Percentiles rank a stretch among this genome's conserved stretches.
Evolutionary conservation across 92 coral and sea anemone species (phyloP).

Genomic region (Zoanthus sansibaricus): DNA sequence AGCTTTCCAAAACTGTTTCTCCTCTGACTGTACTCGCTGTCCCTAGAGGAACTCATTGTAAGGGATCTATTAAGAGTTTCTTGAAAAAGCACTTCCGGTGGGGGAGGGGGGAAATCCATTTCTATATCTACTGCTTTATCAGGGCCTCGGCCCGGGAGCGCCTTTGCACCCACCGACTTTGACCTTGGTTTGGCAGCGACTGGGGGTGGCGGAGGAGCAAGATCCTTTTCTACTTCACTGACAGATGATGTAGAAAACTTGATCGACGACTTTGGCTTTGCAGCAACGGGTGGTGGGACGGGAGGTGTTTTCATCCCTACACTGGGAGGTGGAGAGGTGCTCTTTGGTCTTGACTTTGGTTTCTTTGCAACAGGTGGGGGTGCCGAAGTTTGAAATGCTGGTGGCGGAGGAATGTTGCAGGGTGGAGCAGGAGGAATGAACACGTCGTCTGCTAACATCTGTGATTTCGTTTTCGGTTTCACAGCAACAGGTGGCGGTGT

Average conservation of each 20-base stretch:
- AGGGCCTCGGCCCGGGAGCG: conserved; percentile 59
- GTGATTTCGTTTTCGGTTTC: conserved; percentile 65
- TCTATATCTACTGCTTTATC: conserved; percentile 63
- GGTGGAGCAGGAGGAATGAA: conserved; percentile 30
- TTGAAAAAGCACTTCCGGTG: conserved; percentile 78
- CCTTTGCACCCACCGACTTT: conserved; percentile 72
- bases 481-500: conserved; percentile 73
- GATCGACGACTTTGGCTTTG: conserved; percentile 16
- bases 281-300: conserved; percentile 36
- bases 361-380: conserved; percentile 48
- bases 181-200: conserved; percentile 48
- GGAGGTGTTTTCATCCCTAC: neutral
- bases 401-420: conserved; percentile 2
- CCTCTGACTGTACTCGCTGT: conserved; percentile 56
- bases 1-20: conserved; percentile 44
- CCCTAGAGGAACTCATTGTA: conserved; percentile 39
- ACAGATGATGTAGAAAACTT: conserved; percentile 23
- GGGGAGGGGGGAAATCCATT: conserved; percentile 89
- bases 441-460: conserved; percentile 43
- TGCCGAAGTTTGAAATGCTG: conserved; percentile 21
- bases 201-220: conserved; percentile 45
- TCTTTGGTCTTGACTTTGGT: conserved; percentile 22
- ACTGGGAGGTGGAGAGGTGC: conserved; percentile 5
- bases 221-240: neutral
- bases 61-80: conserved; percentile 58